Conservation (phyloP, 2,113 vertebrate genomes). For the Apteryx owenii region DNA sequence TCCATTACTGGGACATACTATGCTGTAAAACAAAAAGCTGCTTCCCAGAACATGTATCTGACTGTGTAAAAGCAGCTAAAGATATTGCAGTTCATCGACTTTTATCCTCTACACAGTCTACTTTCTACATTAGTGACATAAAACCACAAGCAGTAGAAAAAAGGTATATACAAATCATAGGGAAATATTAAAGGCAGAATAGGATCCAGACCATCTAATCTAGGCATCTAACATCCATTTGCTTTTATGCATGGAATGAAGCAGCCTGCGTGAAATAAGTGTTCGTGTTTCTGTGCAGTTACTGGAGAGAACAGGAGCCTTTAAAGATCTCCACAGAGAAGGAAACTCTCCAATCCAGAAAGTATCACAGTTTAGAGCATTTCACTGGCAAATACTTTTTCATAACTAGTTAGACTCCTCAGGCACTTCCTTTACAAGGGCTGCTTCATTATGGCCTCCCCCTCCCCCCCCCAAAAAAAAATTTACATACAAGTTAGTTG, state of each 20-base stretch:
- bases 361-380: background rate
- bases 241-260: conserved; percentile 7
- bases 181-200: background rate
- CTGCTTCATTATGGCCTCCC: background rate
- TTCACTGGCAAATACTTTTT: background rate
- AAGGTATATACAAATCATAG: background rate
- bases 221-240: background rate
- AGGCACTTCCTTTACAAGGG: accelerated
- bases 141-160: background rate
- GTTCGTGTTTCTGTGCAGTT: background rate
- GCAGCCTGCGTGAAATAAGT: background rate
- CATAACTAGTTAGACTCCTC: background rate
- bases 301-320: background rate
- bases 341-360: background rate
- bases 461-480: background rate
- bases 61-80: background rate
- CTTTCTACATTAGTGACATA: background rate
- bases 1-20: background rate
- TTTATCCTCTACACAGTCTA: background rate
- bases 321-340: background rate
- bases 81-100: background rate
- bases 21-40: background rate
- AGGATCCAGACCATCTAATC: background rate
- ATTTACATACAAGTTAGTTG: background rate
- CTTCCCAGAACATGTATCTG: background rate